These are phyloP conservation scores for Tethea ocularis DNA, from an alignment of 2,888 invertebrate genomes.

Conservation along the genomic window DNA sequence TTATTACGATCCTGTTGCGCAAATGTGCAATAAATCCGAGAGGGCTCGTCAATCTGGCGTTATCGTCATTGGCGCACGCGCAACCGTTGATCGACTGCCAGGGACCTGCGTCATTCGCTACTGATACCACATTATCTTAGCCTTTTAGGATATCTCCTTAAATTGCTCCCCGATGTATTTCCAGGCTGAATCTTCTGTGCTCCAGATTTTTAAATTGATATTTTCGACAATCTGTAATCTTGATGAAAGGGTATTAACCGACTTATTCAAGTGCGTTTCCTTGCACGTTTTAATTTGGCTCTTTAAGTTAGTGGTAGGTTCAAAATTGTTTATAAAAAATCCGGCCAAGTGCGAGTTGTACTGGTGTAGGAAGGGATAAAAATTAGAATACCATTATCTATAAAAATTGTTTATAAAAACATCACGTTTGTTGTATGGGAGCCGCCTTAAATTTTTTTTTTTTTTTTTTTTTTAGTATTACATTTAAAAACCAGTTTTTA, in stretches of 20 bases:
- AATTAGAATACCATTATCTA: too few species aligned
- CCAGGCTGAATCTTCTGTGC: background rate
- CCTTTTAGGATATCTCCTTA: conserved; percentile 15
- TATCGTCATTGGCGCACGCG: conserved; percentile 16
- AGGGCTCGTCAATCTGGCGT: conserved; percentile 7
- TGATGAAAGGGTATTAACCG: background rate
- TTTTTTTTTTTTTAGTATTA: too few species aligned
- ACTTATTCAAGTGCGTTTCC: background rate
- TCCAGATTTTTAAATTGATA: background rate
- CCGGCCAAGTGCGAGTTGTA: too few species aligned
- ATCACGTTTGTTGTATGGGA: too few species aligned
- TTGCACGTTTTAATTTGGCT: too few species aligned
- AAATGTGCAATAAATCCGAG: background rate
- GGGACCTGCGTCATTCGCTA: conserved; percentile 10
- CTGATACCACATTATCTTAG: conserved; percentile 1
- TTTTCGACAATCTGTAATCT: background rate
- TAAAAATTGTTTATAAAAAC: too few species aligned
- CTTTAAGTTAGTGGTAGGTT: too few species aligned
- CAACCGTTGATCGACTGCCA: conserved; percentile 35
- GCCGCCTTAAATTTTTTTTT: too few species aligned
- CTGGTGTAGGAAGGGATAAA: too few species aligned
- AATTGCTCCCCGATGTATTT: background rate
- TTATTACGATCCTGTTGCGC: background rate
- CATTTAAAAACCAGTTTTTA: too few species aligned
- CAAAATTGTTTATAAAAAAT: too few species aligned